Evolutionary conservation across 2,888 invertebrate species (phyloP), one percentile per base, ranked within the genome.

Genomic region (Drosophila birchii): DNA sequence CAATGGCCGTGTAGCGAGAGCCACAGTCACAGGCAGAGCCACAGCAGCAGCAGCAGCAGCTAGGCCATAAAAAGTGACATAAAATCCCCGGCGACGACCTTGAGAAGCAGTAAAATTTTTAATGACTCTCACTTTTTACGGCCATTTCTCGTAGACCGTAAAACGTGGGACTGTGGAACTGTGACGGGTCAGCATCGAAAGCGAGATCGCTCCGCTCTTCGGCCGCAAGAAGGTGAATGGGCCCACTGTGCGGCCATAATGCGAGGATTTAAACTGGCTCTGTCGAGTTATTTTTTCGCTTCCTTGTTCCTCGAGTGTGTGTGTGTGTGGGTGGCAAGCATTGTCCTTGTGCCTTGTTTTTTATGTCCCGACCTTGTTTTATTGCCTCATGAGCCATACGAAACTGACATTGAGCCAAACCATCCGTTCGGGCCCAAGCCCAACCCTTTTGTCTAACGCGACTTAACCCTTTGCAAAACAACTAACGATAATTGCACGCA

Each of bases 121-220:
- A 92, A 92, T 91, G 90, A 90, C 90, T 92, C 88, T 92, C 89
- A 91, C 91, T 91, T 92, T 91, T 90, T 91, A 89, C 84, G 78
- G 78, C 82, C 83, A 89, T 72, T 78, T 82, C 75, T 87, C 73
- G 88, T 71, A 88, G 82, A 81, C 78, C 80, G 76, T 85, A 78
- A 84, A 78, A 77, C 72, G 64, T 71, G 59, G 62, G 79, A 57
- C 80, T 69, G 81, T 67, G 59, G 66, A 78, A 62, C 81, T 73
- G 86, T 72, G 79, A 62, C 61, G 77, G 58, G 47, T 61, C 71
- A 67, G 80, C 78, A 69, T 74, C 69, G 69, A 64, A 64, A 64
- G 64, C 66, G 47, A 73, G 90, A 84, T 88, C 84, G 75, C 60
- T 49, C 51, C 23, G 70, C 29, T 51, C 44, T 41, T 69, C 68